Evolutionary conservation across 2,797 vertebrate genomes (phyloP), one percentile per base, ranked within the genome.

Genomic region (Triplophysa bombifrons): DNA sequence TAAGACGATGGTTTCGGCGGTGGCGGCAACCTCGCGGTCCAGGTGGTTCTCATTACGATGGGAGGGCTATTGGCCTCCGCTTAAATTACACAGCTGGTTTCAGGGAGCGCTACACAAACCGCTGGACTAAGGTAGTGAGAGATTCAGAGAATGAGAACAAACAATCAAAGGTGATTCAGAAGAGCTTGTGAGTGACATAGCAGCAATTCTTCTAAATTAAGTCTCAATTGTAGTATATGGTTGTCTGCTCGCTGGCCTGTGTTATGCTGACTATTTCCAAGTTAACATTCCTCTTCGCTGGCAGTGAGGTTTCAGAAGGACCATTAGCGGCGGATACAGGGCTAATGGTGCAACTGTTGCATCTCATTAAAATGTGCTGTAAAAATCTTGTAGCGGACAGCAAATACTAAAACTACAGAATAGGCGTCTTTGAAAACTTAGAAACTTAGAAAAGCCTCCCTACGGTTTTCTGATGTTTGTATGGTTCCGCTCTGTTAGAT

Each of bases 21-120:
- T 53, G 73, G 55, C 74, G 55, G 70, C 74, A 67, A 79, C 80
- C 64, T 80, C n/a, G 41, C 70, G 69, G 44, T 76, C 84, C 86
- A 88, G 83, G 66, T 87, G 87, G 80, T 85, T 84, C 81, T 83
- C 82, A 78, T 88, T 85, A 82, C 60, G 3, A 72, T 68, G 30
- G 76, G 80, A 86, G 70, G 64, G 80, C 78, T 85, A 64, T 82
- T 84, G 86, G 84, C 82, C 80, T 75, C 41, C 17, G 44, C 58
- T 72, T 73, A 77, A 83, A 82, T 85, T 80, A 85, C 81, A 85
- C 87, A 88, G 87, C 85, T 87, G 87, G 80, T 83, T 86, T 86
- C 85, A 87, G 84, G 78, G 84, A 85, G 83, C 82, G 79, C 73
- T 73, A 76, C 82, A 83, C 72, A 56, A 80, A 84, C 80, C 50